Base-by-base conservation (phyloP, 1,140 invertebrate species). In the Macrotrachela quadricornifera region DNA sequence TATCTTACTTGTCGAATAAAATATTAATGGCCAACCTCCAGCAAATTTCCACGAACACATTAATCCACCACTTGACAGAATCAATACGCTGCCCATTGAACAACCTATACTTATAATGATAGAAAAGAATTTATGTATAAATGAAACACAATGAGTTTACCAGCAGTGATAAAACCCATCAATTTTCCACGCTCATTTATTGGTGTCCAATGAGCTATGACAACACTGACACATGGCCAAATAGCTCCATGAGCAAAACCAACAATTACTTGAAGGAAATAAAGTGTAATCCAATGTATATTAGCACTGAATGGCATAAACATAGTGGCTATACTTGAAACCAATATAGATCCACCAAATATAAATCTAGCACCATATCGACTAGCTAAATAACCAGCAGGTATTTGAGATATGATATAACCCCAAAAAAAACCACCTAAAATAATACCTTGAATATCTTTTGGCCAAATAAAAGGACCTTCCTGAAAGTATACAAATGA, bases 381-480 rank as follows among this genome's bases (percentile, higher is more conserved):
- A 1, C 63, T 63, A 10, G 68, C 64, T 12, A 71, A 49, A 62
- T 63, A 63, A 14, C 69, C 70, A 6, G 64, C 67, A 6, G 66
- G 64, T 13, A 71, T 61, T 55, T 71, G 69, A 10, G 66, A 63
- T 9, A 65, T 49, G 10, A 70, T 57, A 55, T 71, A 71, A 42
- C 70, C 70, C 61, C 63, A 65, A 62, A 70, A 71, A 57, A 69
- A 71, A 10, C 68, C 59, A 3, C 64, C 64, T 8, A 71, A 50
- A 16, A 71, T 62, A 6, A 62, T 51, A 0, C 68, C 68, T 55
- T 71, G 69, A 10, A 57, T 55, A 13, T 58, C 57, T 50, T 69
- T 68, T 30, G 61, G 57, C 69, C 69, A 71, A 0, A 57, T 45
- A 52, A 69, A 63, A n/a, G 58, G 59, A 10, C 69, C 69, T 56